Base-by-base conservation (phyloP, 2,888 invertebrate genomes). In the Nemoura dubitans region DNA sequence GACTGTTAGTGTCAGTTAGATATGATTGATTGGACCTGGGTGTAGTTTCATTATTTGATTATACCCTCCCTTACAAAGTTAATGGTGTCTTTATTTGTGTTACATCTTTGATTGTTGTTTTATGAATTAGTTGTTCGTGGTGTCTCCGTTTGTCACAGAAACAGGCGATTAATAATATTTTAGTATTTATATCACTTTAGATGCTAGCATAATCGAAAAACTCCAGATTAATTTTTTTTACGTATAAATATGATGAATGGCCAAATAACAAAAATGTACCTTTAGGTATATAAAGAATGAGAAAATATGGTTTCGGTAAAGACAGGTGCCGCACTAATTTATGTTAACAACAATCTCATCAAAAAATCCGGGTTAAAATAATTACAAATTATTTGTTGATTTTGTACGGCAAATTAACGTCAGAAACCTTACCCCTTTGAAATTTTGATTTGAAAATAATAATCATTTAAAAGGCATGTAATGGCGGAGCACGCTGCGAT, bases 391-490 rank as follows among this genome's bases (percentile, higher is more conserved):
- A 59, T 59, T 59, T 59, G 59, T 59, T 59, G 59, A 59, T 59
- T 59, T 21, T 59, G 59, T 59, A 59, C 59, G 59, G 59, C 36
- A 59, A 59, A 59, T 59, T 59, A 59, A 59, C 59, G 59, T 59
- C 59, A 59, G 59, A 7, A 59, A 59, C 3, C 16, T 21, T 16
- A 59, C 59, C 59, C 59, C 59, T 59, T 59, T 59, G 59, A 59
- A 59, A 59, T 59, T 59, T 59, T 59, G 59, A 59, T 59, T 59
- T 59, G 59, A 59, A 59, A 59, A 59, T 59, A 59, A 59, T 59
- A 59, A 59, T 59, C 16, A 59, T 59, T 21, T 21, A 59, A 10
- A 21, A 10, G 59, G 21, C 21, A 10, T 21, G 59, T 59, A 59
- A 59, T 59, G 59, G 21, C 36, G 10, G 59, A 3, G 21, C 21